A percentile compares a stretch with the other conserved stretches of the same genome.
These are phyloP conservation scores for Drosophila novamexicana DNA, from an alignment of 1,140 invertebrate species.

Conservation along the genomic window DNA sequence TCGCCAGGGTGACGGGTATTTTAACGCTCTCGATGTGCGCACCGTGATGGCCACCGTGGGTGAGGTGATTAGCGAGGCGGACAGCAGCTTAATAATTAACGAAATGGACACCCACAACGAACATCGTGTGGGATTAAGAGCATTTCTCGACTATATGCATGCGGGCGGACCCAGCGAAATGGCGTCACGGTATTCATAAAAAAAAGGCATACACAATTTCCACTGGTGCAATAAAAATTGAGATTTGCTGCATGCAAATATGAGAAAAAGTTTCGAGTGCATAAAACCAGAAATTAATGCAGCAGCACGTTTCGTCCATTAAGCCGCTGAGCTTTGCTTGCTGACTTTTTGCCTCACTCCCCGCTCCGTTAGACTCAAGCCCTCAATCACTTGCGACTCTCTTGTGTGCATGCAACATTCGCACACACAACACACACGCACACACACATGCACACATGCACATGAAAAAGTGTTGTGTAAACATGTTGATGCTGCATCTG, in stretches of 20 bases:
- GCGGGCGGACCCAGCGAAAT: not conserved
- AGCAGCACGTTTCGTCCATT: conserved; percentile 78
- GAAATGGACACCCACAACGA: conserved; percentile 26
- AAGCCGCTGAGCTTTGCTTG: conserved; percentile 79
- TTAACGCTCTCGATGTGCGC: conserved; percentile 40
- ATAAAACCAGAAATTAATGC: conserved; percentile 81
- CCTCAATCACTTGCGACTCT: conserved; percentile 1
- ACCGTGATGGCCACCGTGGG: conserved; percentile 36
- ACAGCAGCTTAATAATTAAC: conserved; percentile 19
- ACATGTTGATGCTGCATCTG: conserved; percentile 48
- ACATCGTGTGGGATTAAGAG: conserved; percentile 14
- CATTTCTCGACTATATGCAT: conserved; percentile 50
- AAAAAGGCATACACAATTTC: conserved; percentile 17
- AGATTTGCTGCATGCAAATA: conserved; percentile 57
- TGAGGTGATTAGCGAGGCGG: conserved; percentile 24
- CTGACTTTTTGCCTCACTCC: conserved; percentile 59
- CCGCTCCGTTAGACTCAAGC: not conserved
- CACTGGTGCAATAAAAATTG: conserved; percentile 46
- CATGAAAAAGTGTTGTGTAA: conserved; percentile 79
- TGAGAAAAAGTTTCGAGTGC: conserved; percentile 49
- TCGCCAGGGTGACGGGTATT: conserved; percentile 32
- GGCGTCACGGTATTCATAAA: not conserved
- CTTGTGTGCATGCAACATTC: conserved; percentile 52
- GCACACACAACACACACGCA: conserved; percentile 25
- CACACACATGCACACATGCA: not conserved